These are phyloP conservation scores for Strongylocentrotus purpuratus DNA, from an alignment of 35 echinoderm and acorn worm genomes.

Conservation along the genomic window DNA sequence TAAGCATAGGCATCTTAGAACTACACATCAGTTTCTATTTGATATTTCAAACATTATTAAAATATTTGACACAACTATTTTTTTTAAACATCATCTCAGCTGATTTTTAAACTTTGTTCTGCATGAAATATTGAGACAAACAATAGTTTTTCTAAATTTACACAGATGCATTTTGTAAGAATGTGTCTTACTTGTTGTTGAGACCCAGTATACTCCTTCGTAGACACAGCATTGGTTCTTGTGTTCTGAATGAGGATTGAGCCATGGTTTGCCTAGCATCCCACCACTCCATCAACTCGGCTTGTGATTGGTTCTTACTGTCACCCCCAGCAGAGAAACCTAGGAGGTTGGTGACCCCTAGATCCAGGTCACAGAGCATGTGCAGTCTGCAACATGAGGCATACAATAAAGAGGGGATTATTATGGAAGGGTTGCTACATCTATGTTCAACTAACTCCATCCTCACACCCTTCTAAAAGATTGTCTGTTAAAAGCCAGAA, in stretches of 20 bases:
- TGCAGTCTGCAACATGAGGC: constrained; percentile 66
- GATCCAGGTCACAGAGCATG: constrained; percentile 92
- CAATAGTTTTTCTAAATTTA: no score
- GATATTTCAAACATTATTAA: not conserved
- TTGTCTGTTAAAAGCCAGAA: no score
- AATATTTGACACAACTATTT: no score
- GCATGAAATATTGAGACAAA: no score
- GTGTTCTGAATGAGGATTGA: constrained; percentile 80
- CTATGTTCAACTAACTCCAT: no score
- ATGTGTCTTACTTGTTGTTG: constrained; percentile 68
- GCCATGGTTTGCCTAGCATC: constrained; percentile 81
- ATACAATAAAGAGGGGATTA: not conserved
- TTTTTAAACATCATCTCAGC: no score
- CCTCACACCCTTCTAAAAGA: no score
- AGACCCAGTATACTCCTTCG: constrained; percentile 72
- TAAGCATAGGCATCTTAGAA: no score
- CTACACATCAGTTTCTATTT: no score
- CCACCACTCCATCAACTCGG: constrained; percentile 68
- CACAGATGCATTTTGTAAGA: no score
- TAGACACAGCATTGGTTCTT: constrained; percentile 95
- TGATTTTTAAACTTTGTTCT: no score
- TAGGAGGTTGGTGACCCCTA: constrained; percentile 64
- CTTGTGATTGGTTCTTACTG: constrained; percentile 21
- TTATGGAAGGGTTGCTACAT: not conserved
- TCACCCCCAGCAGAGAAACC: constrained; percentile 56